Percentiles rank a stretch among this genome's conserved stretches.
These are phyloP conservation scores for Venustaconcha ellipsiformis DNA, from an alignment of 1,140 invertebrate species.

Conservation along the genomic window DNA sequence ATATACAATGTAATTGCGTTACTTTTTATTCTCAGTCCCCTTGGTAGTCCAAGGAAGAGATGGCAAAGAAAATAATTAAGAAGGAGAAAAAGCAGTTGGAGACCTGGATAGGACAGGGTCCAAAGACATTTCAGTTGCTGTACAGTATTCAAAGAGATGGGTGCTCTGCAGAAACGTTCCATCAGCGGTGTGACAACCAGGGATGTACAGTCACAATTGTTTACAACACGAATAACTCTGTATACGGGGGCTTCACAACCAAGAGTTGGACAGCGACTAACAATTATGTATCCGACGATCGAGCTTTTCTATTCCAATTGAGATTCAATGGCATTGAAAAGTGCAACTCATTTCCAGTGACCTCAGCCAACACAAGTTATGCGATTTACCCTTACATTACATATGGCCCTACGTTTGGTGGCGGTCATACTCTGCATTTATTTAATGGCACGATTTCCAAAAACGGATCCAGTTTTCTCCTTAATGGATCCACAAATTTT, in stretches of 20 bases:
- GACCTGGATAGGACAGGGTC: slow-evolving; percentile 3
- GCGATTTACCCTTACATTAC: not conserved
- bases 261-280: slow-evolving; percentile 2
- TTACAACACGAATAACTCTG: slow-evolving; percentile 22
- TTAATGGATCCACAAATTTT: not conserved
- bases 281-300: slow-evolving; percentile 16
- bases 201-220: slow-evolving; percentile 29
- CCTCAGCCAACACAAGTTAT: not conserved
- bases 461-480: not conserved
- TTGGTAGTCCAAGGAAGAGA: no score
- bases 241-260: slow-evolving; percentile 33
- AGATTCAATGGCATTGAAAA: not conserved
- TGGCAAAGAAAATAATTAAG: no score
- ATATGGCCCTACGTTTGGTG: slow-evolving; percentile 24
- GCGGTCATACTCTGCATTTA: slow-evolving; percentile 13
- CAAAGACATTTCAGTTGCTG: slow-evolving; percentile 20
- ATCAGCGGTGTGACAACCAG: slow-evolving; percentile 26
- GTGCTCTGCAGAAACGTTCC: slow-evolving; percentile 18
- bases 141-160: slow-evolving; percentile 29
- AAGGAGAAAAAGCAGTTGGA: slow-evolving; percentile 4
- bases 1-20: no score
- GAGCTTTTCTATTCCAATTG: slow-evolving; percentile 31
- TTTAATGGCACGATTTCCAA: slow-evolving; percentile 6
- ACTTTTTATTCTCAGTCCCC: no score
- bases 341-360: slow-evolving; percentile 7